Percentiles rank a stretch among this genome's conserved stretches.
Evolutionary conservation across 2,888 invertebrate species (phyloP).

Genomic region (Baccha elongata): DNA sequence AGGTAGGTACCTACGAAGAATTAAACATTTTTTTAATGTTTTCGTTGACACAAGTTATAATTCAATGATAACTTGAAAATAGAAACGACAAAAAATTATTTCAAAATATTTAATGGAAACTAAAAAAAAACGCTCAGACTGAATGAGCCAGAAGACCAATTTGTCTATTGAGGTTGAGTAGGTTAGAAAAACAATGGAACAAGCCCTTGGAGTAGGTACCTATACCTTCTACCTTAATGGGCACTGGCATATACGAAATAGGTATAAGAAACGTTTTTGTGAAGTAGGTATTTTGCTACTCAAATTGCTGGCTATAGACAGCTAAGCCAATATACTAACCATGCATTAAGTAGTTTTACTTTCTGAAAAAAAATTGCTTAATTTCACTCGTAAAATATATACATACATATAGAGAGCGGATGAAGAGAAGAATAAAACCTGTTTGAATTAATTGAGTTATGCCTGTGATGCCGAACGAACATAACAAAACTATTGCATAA

Average conservation of each 20-base stretch:
- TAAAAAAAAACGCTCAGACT: constrained; percentile 4
- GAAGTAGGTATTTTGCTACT: no score
- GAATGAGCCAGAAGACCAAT: neutral
- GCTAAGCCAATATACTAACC: no score
- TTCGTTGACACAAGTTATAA: no score
- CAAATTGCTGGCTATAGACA: no score
- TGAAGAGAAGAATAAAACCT: constrained; percentile 43
- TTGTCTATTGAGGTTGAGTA: constrained; percentile 18
- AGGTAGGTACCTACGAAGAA: no score
- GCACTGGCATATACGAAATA: neutral
- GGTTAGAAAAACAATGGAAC: neutral
- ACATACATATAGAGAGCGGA: constrained; percentile 40
- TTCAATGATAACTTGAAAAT: constrained; percentile 10
- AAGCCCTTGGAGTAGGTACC: constrained; percentile 1
- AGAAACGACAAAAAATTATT: constrained; percentile 9
- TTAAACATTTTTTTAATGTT: no score
- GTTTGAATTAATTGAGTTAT: constrained; percentile 66
- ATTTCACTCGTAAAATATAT: constrained; percentile 50
- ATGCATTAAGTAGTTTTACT: no score
- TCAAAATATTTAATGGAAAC: constrained; percentile 13
- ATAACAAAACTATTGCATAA: constrained; percentile 58
- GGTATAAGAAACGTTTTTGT: neutral
- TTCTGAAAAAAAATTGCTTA: constrained; percentile 46
- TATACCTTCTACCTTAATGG: no score
- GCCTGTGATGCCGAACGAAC: constrained; percentile 38